Conservation (phyloP, 2,113 vertebrate genomes). For the Rhinolophus ferrumequinum region DNA sequence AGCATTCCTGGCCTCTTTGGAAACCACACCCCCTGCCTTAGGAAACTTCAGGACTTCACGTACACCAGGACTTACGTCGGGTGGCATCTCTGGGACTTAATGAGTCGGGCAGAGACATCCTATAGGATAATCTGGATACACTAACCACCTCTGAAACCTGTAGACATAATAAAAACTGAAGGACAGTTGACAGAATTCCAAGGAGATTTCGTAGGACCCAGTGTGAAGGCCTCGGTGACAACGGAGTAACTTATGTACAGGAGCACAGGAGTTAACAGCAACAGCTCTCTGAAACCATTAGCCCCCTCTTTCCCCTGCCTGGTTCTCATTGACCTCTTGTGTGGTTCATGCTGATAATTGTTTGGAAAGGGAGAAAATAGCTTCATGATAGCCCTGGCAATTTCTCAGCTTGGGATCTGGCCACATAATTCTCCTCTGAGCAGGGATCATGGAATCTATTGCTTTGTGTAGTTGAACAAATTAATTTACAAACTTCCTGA, state of each 20-base stretch:
- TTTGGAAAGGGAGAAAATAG: slow-evolving; percentile 23
- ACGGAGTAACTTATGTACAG: background rate
- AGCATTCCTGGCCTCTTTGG: background rate
- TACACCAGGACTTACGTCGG: background rate
- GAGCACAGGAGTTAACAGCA: background rate
- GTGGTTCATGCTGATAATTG: background rate
- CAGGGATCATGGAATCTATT: background rate
- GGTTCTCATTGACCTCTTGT: background rate
- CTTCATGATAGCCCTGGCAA: background rate
- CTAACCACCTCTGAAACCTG: slow-evolving; percentile 18
- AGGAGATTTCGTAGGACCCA: background rate
- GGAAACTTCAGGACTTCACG: background rate
- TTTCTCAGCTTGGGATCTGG: background rate
- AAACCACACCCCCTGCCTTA: background rate
- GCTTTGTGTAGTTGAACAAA: background rate
- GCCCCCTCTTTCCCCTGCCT: background rate
- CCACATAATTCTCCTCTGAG: background rate
- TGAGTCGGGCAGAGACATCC: background rate
- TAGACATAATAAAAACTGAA: background rate
- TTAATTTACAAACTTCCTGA: background rate
- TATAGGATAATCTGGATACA: background rate
- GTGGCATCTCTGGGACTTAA: background rate
- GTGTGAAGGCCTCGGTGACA: background rate
- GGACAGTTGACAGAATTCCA: background rate
- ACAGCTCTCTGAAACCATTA: background rate